Evolutionary conservation across 2,113 vertebrate genomes (phyloP).

Genomic region (Chroicocephalus ridibundus): DNA sequence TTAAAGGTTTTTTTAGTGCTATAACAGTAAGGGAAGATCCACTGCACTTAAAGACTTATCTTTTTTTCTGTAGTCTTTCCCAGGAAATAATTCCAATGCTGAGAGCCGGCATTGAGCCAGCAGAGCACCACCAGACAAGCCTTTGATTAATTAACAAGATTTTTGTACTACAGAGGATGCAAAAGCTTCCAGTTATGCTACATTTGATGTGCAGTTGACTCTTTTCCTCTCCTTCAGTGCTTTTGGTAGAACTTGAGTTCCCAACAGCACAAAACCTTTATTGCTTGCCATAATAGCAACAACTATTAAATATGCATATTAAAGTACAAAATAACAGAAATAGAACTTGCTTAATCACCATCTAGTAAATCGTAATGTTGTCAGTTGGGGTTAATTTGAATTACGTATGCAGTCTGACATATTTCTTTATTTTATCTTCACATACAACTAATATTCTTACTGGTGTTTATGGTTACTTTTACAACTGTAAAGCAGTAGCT

Average conservation of each 20-base stretch:
- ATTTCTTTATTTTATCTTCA: background rate
- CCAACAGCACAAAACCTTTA: background rate
- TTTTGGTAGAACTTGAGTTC: background rate
- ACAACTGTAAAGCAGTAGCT: background rate
- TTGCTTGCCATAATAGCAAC: background rate
- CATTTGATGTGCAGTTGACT: background rate
- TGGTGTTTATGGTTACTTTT: background rate
- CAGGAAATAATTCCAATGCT: background rate
- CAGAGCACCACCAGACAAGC: background rate
- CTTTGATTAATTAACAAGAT: background rate
- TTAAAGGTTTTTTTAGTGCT: background rate
- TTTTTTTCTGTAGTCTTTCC: background rate
- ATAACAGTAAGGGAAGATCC: background rate
- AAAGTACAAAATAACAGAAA: background rate
- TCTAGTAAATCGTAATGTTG: background rate
- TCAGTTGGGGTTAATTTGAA: background rate
- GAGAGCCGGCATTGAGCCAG: background rate
- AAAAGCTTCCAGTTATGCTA: background rate
- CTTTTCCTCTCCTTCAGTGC: background rate
- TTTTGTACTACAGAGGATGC: background rate
- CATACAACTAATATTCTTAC: background rate
- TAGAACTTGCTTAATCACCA: background rate
- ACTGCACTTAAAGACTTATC: background rate
- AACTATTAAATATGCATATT: background rate
- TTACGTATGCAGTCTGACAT: background rate